These are phyloP conservation scores for Cyprinodon brontotheroides DNA, from an alignment of 2,113 vertebrate species.

Conservation along the genomic window DNA sequence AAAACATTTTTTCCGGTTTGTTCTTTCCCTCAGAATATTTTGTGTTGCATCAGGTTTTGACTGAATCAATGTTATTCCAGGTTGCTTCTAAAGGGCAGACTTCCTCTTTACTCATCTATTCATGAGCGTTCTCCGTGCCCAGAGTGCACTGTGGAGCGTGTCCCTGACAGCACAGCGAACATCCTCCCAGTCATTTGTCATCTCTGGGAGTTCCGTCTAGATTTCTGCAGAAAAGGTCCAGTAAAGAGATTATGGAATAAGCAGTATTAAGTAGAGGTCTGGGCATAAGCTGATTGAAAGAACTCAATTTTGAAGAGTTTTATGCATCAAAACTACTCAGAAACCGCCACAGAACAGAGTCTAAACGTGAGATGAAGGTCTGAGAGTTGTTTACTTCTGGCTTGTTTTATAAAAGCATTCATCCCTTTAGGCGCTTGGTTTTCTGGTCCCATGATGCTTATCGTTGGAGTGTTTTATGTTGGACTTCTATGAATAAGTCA, in stretches of 20 bases:
- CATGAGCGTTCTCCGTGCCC: not conserved
- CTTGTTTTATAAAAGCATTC: not conserved
- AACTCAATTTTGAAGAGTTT: not conserved
- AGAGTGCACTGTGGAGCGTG: not conserved
- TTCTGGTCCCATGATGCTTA: not conserved
- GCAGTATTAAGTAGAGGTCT: not conserved
- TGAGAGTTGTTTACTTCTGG: not conserved
- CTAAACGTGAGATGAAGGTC: not conserved
- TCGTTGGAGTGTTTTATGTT: not conserved
- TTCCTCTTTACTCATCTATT: not conserved
- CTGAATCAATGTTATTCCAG: not conserved
- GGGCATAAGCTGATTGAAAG: not conserved
- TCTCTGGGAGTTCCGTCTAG: not conserved
- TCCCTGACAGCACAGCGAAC: not conserved
- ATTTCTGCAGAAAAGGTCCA: not conserved
- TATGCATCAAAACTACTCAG: not conserved
- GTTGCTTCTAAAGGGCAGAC: not conserved
- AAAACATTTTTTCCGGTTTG: constrained; percentile 6
- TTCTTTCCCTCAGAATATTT: not conserved
- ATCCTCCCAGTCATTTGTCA: not conserved
- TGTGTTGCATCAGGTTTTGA: not conserved
- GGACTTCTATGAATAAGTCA: not conserved
- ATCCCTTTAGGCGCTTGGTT: not conserved
- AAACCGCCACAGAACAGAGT: not conserved
- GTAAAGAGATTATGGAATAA: not conserved